Conservation (phyloP, 2,797 vertebrate genomes). For the Aplochiton taeniatus region DNA sequence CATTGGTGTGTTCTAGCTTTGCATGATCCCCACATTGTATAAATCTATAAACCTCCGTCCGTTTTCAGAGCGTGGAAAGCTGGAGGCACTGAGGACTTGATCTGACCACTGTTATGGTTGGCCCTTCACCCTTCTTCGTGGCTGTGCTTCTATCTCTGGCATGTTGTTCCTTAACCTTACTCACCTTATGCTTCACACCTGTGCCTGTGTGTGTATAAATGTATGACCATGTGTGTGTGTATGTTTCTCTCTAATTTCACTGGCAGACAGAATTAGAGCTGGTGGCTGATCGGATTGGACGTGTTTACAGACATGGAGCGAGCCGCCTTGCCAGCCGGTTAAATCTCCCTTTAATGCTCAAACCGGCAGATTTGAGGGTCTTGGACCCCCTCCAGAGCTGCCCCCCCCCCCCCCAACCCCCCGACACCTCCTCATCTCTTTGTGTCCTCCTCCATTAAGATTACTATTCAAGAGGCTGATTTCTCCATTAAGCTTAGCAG, state of each 20-base stretch:
- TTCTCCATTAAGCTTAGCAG: conserved; percentile 58
- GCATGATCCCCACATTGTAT: too few relatives aligned
- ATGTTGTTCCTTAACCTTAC: background rate
- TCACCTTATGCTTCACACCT: background rate
- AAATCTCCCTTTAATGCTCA: conserved; percentile 85
- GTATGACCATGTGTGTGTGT: conserved; percentile 40
- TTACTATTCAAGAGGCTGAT: conserved; percentile 60
- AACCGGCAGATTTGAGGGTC: conserved; percentile 78
- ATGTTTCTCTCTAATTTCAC: conserved; percentile 61
- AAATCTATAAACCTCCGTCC: conserved; percentile 45
- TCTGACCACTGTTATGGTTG: background rate
- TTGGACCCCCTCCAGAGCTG: conserved; percentile 46
- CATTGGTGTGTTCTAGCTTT: too few relatives aligned
- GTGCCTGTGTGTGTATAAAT: background rate
- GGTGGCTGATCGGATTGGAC: conserved; percentile 83
- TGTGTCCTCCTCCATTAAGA: conserved; percentile 72
- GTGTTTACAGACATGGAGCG: conserved; percentile 82
- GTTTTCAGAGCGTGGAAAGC: conserved; percentile 28
- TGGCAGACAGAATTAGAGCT: conserved; percentile 82
- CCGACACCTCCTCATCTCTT: conserved; percentile 57
- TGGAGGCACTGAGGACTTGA: too few relatives aligned
- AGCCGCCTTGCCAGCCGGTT: conserved; percentile 81
- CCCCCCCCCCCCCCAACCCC: conserved; percentile 43
- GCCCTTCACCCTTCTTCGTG: background rate
- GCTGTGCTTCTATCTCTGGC: background rate